Conservation (phyloP, 1,140 invertebrate genomes). For the fruit fly (Drosophila melanogaster) region DNA sequence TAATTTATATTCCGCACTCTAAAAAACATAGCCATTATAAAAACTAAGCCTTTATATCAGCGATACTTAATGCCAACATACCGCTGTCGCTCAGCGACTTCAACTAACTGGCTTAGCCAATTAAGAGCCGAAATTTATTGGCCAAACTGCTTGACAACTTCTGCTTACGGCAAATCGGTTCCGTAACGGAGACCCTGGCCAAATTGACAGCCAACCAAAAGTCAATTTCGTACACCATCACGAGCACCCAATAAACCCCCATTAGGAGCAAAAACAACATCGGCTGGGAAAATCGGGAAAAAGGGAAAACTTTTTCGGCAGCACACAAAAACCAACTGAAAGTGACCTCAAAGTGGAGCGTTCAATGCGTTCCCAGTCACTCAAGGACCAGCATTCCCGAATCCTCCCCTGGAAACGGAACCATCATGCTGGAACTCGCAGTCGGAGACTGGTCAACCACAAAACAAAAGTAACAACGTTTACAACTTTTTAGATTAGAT, state of each 20-base stretch:
- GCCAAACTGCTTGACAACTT: slow-evolving; percentile 64
- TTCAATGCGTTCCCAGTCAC: slow-evolving; percentile 71
- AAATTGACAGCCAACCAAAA: slow-evolving; percentile 76
- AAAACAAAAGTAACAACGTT: slow-evolving; percentile 80
- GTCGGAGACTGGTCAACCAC: slow-evolving; percentile 51
- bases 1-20: too few species aligned
- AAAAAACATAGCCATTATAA: too few species aligned
- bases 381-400: slow-evolving; percentile 18
- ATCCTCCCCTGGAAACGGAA: background rate
- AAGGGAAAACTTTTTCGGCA: slow-evolving; percentile 49
- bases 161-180: slow-evolving; percentile 60
- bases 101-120: slow-evolving; percentile 48
- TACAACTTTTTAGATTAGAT: slow-evolving; percentile 84
- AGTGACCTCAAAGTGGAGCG: slow-evolving; percentile 75
- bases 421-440: slow-evolving; percentile 5
- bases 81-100: background rate
- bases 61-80: slow-evolving; percentile 1
- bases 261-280: slow-evolving; percentile 47
- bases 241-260: slow-evolving; percentile 74
- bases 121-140: slow-evolving; percentile 67
- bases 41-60: background rate
- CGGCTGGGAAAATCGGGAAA: background rate
- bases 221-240: slow-evolving; percentile 79
- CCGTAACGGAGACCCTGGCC: slow-evolving; percentile 40
- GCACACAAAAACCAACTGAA: slow-evolving; percentile 62